Evolutionary conservation across 1,140 invertebrate genomes (phyloP).

Genomic region (Zaprionus capensis): DNA sequence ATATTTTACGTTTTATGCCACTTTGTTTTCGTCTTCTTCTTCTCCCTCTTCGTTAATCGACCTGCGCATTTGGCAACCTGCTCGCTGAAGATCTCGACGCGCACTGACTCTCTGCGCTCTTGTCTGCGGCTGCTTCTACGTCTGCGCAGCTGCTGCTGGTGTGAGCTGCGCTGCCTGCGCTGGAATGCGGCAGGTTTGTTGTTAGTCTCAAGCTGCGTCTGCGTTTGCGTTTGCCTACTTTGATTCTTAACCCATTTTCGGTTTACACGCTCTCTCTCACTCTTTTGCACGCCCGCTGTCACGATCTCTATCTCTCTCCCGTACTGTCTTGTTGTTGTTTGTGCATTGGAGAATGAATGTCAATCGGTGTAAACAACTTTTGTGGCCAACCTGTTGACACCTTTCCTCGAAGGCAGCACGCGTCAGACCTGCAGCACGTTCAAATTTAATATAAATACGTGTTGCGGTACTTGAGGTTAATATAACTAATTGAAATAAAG

Average conservation of each 20-base stretch:
- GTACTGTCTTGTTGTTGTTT: background rate
- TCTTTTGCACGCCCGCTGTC: slow-evolving; percentile 7
- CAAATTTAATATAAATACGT: slow-evolving; percentile 21
- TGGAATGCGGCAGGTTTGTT: slow-evolving; percentile 56
- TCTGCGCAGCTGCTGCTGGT: slow-evolving; percentile 38
- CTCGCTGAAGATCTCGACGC: slow-evolving; percentile 64
- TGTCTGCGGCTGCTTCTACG: slow-evolving; percentile 19
- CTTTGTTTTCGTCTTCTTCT: slow-evolving; percentile 21
- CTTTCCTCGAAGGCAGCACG: slow-evolving; percentile 28
- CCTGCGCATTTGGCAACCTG: slow-evolving; percentile 43
- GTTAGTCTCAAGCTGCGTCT: slow-evolving; percentile 36
- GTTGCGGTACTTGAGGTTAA: slow-evolving; percentile 1
- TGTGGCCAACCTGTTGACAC: slow-evolving; percentile 12
- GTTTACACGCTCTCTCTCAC: slow-evolving; percentile 10
- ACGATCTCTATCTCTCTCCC: slow-evolving; percentile 11
- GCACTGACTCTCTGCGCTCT: slow-evolving; percentile 39
- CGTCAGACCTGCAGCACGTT: slow-evolving; percentile 18
- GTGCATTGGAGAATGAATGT: slow-evolving; percentile 21
- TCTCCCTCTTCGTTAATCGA: slow-evolving; percentile 7
- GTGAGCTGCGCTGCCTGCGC: slow-evolving; percentile 21
- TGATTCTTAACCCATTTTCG: slow-evolving; percentile 73
- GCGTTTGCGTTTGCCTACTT: slow-evolving; percentile 34
- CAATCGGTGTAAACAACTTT: slow-evolving; percentile 24
- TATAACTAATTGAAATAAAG: background rate
- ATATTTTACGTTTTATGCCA: slow-evolving; percentile 47